These are phyloP conservation scores for Ciconia stormi DNA, from an alignment of 2,113 vertebrate species.

Conservation along the genomic window DNA sequence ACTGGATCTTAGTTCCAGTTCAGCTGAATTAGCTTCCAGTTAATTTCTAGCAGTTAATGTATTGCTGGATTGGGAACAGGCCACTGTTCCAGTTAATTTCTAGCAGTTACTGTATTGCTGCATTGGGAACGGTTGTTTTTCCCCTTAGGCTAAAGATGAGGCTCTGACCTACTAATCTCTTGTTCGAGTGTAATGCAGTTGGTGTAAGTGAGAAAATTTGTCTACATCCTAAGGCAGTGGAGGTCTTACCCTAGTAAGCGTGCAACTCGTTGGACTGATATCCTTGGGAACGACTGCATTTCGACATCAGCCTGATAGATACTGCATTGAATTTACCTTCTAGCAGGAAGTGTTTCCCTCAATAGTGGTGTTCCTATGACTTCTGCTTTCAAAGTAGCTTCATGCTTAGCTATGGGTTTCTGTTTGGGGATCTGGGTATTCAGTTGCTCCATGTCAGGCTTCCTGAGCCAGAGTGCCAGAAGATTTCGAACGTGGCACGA, in stretches of 20 bases:
- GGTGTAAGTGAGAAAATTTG: neutral
- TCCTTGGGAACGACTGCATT: neutral
- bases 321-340: neutral
- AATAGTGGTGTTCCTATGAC: neutral
- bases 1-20: neutral
- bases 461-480: neutral
- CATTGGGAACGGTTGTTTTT: neutral
- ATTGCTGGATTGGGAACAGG: neutral
- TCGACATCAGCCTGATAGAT: neutral
- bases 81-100: too few relatives aligned
- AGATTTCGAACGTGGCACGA: rapidly evolving
- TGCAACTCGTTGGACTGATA: neutral
- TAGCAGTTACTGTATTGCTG: neutral
- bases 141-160: neutral
- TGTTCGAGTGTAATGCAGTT: rapidly evolving
- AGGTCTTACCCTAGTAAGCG: neutral
- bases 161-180: neutral
- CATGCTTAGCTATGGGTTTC: neutral
- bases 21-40: neutral
- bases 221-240: too few relatives aligned
- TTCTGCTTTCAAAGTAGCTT: neutral
- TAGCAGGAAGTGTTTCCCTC: neutral
- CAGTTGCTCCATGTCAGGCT: neutral
- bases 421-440: neutral
- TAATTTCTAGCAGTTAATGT: neutral